These are phyloP conservation scores for Holothuria scabra DNA, from an alignment of 53 echinoderm and acorn worm species.

Conservation along the genomic window DNA sequence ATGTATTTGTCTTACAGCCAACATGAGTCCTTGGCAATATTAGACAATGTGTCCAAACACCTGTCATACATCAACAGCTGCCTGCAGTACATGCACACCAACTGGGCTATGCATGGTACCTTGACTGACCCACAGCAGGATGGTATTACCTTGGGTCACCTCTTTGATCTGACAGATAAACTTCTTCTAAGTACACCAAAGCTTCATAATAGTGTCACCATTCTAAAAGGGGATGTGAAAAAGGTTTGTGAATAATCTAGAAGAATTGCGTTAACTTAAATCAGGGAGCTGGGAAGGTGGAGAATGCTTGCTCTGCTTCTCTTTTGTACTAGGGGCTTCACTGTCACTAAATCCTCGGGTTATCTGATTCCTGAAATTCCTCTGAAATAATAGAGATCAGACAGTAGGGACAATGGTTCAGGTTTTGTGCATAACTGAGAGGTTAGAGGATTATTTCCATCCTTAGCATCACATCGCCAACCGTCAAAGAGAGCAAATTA, in stretches of 20 bases:
- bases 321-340: no score
- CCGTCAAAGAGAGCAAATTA: no score
- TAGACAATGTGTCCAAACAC: constrained; percentile 84
- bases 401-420: no score
- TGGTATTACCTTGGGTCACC: constrained; percentile 51
- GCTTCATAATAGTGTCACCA: constrained; percentile 63
- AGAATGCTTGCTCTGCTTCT: no score
- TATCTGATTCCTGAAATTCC: no score
- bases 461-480: no score
- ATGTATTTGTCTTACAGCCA: constrained; percentile 50
- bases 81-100: constrained; percentile 73
- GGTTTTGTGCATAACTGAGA: no score
- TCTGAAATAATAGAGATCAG: no score
- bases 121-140: constrained; percentile 62
- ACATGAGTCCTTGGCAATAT: constrained; percentile 68
- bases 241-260: constrained; percentile 45
- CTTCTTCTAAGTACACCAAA: constrained; percentile 53
- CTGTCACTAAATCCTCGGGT: no score
- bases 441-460: no score
- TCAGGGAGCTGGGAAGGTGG: no score
- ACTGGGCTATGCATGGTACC: constrained; percentile 62
- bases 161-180: constrained; percentile 62
- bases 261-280: no score
- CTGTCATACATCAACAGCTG: constrained; percentile 79
- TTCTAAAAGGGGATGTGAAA: constrained; percentile 63